A percentile compares a stretch with the other conserved stretches of the same genome.
Evolutionary conservation across 1,140 invertebrate genomes (phyloP).

Genomic region (Drosophila nannoptera): DNA sequence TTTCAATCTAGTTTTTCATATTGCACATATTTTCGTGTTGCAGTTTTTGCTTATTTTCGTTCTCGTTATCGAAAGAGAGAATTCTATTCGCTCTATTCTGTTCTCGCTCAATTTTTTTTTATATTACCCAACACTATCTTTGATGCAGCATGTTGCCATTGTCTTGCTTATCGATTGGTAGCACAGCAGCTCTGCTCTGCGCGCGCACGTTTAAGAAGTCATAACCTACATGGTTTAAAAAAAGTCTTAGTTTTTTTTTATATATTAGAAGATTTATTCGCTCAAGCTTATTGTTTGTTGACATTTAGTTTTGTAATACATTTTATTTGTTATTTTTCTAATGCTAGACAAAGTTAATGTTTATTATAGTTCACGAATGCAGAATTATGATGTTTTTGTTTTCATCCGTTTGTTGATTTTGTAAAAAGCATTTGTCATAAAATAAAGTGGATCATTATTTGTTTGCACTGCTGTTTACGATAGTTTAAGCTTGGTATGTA

Average conservation of each 20-base stretch:
- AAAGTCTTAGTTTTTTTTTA: not conserved
- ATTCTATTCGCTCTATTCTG: constrained; percentile 12
- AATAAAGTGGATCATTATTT: constrained; percentile 68
- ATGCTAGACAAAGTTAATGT: constrained; percentile 69
- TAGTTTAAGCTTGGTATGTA: constrained; percentile 60
- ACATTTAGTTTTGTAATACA: constrained; percentile 67
- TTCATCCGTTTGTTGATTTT: constrained; percentile 27
- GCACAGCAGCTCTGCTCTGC: not conserved
- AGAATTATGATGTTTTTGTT: constrained; percentile 36
- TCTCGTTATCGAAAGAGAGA: constrained; percentile 26
- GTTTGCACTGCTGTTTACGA: constrained; percentile 65
- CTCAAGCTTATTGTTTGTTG: constrained; percentile 67
- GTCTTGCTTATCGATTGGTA: not conserved
- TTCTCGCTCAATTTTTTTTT: constrained; percentile 4
- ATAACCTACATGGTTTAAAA: not conserved
- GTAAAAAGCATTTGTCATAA: constrained; percentile 74
- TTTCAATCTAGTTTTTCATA: constrained; percentile 58
- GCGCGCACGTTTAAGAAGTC: not conserved
- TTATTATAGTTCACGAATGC: constrained; percentile 38
- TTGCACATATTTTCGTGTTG: constrained; percentile 59
- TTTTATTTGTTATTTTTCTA: constrained; percentile 61
- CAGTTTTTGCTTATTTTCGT: constrained; percentile 38
- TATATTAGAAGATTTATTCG: constrained; percentile 65
- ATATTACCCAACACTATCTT: constrained; percentile 7
- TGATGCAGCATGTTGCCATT: not conserved